Conservation (phyloP, 1,140 invertebrate species). For the Meloidogyne exigua region DNA sequence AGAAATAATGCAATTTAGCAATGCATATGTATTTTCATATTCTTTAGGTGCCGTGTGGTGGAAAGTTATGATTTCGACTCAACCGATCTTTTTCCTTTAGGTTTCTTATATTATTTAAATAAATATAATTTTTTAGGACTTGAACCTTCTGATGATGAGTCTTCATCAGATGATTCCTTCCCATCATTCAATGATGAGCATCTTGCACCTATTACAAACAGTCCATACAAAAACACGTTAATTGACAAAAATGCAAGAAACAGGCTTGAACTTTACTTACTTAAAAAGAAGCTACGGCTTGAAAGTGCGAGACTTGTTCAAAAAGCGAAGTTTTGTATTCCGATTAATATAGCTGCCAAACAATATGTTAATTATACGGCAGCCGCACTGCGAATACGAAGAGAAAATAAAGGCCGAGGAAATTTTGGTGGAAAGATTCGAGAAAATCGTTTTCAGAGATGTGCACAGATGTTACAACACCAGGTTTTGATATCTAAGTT, state of each 20-base stretch:
- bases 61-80: constrained; percentile 46
- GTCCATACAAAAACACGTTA: neutral
- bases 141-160: constrained; percentile 50
- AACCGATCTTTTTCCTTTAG: constrained; percentile 50
- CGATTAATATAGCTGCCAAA: constrained; percentile 43
- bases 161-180: constrained; percentile 45
- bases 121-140: constrained; percentile 36
- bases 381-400: constrained; percentile 37
- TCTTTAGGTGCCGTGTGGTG: constrained; percentile 33
- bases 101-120: constrained; percentile 24
- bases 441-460: constrained; percentile 11
- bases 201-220: neutral
- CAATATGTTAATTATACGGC: constrained; percentile 42
- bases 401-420: constrained; percentile 12
- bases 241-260: neutral
- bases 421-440: neutral
- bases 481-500: neutral
- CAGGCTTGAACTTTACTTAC: constrained; percentile 43
- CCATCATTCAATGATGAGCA: constrained; percentile 7
- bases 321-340: constrained; percentile 39
- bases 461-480: constrained; percentile 6
- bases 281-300: constrained; percentile 41
- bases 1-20: no score
- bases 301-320: constrained; percentile 39
- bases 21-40: no score